A percentile compares a stretch with the other conserved stretches of the same genome.
These are phyloP conservation scores for Emydocephalus ijimae DNA, from an alignment of 2,113 vertebrate genomes.

Conservation along the genomic window DNA sequence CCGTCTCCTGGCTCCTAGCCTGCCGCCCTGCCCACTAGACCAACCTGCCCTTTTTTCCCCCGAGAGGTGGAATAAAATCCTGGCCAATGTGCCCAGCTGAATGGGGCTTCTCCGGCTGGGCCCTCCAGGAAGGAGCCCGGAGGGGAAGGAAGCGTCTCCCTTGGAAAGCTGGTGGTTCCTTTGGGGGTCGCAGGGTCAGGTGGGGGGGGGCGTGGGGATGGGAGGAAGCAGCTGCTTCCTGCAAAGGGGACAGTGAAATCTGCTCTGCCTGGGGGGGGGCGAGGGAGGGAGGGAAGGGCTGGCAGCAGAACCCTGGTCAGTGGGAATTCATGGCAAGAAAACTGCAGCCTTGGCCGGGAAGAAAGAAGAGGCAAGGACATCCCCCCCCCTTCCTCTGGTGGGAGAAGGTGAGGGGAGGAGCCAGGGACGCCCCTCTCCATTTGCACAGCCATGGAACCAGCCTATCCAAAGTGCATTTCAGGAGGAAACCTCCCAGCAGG, in stretches of 20 bases:
- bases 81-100: background rate
- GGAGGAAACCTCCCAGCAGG: background rate
- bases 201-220: background rate
- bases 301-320: background rate
- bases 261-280: too few relatives aligned
- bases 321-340: background rate
- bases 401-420: background rate
- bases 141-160: background rate
- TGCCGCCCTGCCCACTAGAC: background rate
- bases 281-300: background rate
- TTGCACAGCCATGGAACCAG: background rate
- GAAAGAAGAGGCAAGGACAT: background rate
- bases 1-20: background rate
- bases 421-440: background rate
- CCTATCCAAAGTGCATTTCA: background rate
- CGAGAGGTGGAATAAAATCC: background rate
- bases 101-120: background rate
- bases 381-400: background rate
- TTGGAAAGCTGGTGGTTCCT: background rate
- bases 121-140: background rate
- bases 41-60: background rate
- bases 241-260: background rate
- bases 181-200: background rate
- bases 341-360: background rate
- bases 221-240: background rate